Percentiles rank a stretch among this genome's conserved stretches.
phyloP scores from a whole-genome alignment of 2,113 vertebrate species.

The Octodon degus region DNA sequence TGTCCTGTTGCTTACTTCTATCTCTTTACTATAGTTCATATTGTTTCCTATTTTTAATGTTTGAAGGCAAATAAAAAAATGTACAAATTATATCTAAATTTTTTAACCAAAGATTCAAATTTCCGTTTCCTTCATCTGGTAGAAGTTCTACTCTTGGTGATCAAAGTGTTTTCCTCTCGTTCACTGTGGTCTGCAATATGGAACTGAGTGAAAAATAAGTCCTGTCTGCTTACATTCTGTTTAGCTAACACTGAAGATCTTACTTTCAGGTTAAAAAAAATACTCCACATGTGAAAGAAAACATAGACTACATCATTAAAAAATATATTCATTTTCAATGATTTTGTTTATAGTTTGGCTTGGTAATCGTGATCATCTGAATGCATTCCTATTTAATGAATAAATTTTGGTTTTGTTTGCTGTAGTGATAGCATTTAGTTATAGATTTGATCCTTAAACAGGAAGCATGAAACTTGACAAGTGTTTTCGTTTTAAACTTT shows the following conservation, averaged over 20 bases:
- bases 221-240: background rate
- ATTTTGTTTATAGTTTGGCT: background rate
- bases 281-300: background rate
- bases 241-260: background rate
- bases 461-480: background rate
- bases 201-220: background rate
- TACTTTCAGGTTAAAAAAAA: background rate
- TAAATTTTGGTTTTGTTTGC: background rate
- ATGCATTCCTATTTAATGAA: background rate
- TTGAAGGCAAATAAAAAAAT: background rate
- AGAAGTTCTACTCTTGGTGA: background rate
- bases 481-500: conserved; percentile 50
- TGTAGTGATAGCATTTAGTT: background rate
- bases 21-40: background rate
- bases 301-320: background rate
- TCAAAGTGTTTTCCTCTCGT: background rate
- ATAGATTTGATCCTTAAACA: background rate
- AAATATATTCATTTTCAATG: background rate
- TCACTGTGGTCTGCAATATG: background rate
- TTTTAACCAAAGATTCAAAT: background rate
- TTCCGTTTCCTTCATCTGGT: background rate
- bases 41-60: background rate
- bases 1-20: background rate
- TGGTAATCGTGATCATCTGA: background rate
- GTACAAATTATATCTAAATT: background rate